These are phyloP conservation scores for Polymixis flavicincta DNA, from an alignment of 2,888 invertebrate genomes.

Conservation along the genomic window DNA sequence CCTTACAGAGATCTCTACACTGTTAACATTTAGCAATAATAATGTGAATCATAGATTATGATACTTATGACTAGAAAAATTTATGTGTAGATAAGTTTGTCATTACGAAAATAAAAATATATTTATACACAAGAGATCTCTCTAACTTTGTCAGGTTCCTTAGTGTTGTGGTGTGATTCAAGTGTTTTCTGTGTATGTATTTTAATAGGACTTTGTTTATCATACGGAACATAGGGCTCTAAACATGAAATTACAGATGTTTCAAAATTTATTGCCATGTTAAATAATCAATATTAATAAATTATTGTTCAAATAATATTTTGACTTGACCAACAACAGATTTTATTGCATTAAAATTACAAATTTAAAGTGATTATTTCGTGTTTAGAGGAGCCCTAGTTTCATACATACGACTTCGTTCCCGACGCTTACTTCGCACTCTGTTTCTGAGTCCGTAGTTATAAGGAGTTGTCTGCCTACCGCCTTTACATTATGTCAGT, in stretches of 20 bases:
- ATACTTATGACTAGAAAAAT: constrained; percentile 59
- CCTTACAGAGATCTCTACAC: constrained; percentile 74
- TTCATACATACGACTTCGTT: constrained; percentile 48
- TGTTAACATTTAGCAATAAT: constrained; percentile 67
- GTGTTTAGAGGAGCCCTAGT: constrained; percentile 62
- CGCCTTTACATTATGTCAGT: constrained; percentile 90
- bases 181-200: constrained; percentile 64
- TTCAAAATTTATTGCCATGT: not conserved
- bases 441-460: constrained; percentile 88
- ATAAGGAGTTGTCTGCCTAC: constrained; percentile 90
- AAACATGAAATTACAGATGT: constrained; percentile 42
- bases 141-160: constrained; percentile 65
- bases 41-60: constrained; percentile 57
- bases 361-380: constrained; percentile 39
- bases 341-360: constrained; percentile 7
- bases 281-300: constrained; percentile 15
- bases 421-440: constrained; percentile 74
- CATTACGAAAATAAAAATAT: constrained; percentile 50
- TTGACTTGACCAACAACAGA: constrained; percentile 1
- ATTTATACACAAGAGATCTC: constrained; percentile 65
- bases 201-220: constrained; percentile 52
- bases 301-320: constrained; percentile 27
- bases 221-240: constrained; percentile 55
- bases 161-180: constrained; percentile 65
- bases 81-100: constrained; percentile 53